Base-by-base conservation (phyloP, 2,113 vertebrate genomes). In the Dicrurus megarhynchus region DNA sequence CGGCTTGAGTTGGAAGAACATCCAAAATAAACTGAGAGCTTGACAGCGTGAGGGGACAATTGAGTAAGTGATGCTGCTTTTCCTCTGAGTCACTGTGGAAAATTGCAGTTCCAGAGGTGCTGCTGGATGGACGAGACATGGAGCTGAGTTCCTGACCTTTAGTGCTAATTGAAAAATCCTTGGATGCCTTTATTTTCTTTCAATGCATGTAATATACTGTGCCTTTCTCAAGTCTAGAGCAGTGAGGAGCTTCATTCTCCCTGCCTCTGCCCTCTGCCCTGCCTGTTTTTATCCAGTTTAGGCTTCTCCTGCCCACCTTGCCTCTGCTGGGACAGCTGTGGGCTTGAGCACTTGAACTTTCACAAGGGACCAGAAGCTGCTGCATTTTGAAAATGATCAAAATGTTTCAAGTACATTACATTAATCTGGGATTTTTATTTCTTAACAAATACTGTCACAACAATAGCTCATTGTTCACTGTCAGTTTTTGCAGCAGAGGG, bases 11-110 rank as follows among this genome's bases (percentile, higher is more conserved):
- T 92, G 95, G 88, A 95, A 93, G 92, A 89, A 78, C 61, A 84
- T 96, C 94, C 96, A 97, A 96, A 96, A 94, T 87, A 96, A 96
- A 96, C 93, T 14, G 65, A 91, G 87, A 49, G 37, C 46, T 92
- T 93, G 80, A 96, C 85, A 71, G 84, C 23, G 44, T 22, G 80
- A 84, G 86, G 53, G 71, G 95, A 70, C 94, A 95, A 56, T 7
- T 84, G 82, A 91, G 56, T 89, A 90, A 95, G 87, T 82, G 77
- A 93, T 96, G 89, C 61, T 81, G 73, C 89, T 95, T 90, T 96
- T 95, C 92, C 83, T 96, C 90, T 95, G 96, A 96, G 90, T 96
- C 96, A 96, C 83, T 44, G 68, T 23, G 80, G 92, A 97, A 77
- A 89, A 92, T 44, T 78, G 95, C 57, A 59, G 60, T 10, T 90